Percentiles rank a stretch among this genome's conserved stretches.
These are phyloP conservation scores for Drosophila cracens DNA, from an alignment of 2,888 invertebrate genomes.

Conservation along the genomic window DNA sequence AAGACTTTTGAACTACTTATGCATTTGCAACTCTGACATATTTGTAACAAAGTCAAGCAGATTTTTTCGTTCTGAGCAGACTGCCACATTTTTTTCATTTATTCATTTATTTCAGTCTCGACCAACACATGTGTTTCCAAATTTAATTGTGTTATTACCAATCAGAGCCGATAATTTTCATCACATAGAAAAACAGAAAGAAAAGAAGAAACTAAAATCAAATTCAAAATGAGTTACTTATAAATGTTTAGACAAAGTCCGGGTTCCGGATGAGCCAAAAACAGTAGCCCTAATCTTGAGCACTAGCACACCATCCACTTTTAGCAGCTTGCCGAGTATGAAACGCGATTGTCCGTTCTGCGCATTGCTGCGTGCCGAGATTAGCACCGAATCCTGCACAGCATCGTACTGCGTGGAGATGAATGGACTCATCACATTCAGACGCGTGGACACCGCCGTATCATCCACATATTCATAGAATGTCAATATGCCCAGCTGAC, in stretches of 20 bases:
- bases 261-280: conserved; percentile 88
- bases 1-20: neutral
- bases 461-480: conserved; percentile 87
- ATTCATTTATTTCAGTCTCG: too few relatives aligned
- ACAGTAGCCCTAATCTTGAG: conserved; percentile 88
- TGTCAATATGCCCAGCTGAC: conserved; percentile 90
- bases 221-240: conserved; percentile 9
- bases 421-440: conserved; percentile 90
- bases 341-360: conserved; percentile 86
- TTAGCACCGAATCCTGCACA: conserved; percentile 88
- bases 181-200: neutral
- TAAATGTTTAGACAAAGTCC: conserved; percentile 22
- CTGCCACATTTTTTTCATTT: too few relatives aligned
- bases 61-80: neutral
- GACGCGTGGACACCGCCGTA: conserved; percentile 85
- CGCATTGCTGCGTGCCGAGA: conserved; percentile 89
- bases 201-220: conserved; percentile 17
- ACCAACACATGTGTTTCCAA: neutral
- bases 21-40: neutral
- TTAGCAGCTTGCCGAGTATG: conserved; percentile 86
- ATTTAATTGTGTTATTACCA: neutral
- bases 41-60: neutral
- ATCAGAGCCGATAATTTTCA: neutral
- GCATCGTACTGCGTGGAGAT: conserved; percentile 90
- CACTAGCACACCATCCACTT: conserved; percentile 85